A percentile compares a stretch with the other conserved stretches of the same genome.
Conservation (phyloP, 2,888 invertebrate species). For the Phortica okadai region DNA sequence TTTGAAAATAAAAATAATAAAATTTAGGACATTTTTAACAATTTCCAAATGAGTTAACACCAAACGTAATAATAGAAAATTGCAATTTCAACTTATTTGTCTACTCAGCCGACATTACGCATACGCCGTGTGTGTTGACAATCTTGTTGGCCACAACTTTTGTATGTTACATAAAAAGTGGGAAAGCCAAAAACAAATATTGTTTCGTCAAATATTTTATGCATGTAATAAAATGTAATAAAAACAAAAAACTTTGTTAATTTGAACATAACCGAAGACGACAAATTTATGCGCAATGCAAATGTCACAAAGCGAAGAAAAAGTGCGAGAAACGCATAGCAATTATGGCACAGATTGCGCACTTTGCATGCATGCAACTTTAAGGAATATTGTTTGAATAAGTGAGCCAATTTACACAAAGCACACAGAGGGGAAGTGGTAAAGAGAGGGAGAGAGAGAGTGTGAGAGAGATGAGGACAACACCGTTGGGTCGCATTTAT, state of each 20-base stretch:
- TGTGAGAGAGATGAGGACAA: not conserved
- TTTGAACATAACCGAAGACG: slow-evolving; percentile 10
- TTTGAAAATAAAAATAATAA: too few relatives aligned
- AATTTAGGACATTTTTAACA: too few relatives aligned
- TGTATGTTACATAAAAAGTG: too few relatives aligned
- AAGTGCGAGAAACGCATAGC: not conserved
- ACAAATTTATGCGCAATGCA: slow-evolving; percentile 20
- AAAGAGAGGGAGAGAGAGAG: too few relatives aligned
- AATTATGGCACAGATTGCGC: slow-evolving; percentile 20
- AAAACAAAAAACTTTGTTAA: slow-evolving; percentile 14
- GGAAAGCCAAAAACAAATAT: not conserved
- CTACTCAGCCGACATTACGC: not conserved
- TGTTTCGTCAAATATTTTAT: not conserved
- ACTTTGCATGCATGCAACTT: slow-evolving; percentile 11
- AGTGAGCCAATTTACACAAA: not conserved
- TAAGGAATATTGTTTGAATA: slow-evolving; percentile 3
- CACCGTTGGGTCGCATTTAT: not conserved
- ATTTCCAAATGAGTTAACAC: too few relatives aligned
- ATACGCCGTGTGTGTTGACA: not conserved
- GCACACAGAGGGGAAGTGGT: not conserved
- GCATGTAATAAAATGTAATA: not conserved
- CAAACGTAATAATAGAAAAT: too few relatives aligned
- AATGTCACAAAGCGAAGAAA: slow-evolving; percentile 1
- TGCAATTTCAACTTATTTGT: too few relatives aligned
- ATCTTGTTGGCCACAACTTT: too few relatives aligned